Percentiles rank a stretch among this genome's conserved stretches.
Evolutionary conservation across 2,113 vertebrate genomes (phyloP).

Genomic region (Chloropsis cyanopogon): DNA sequence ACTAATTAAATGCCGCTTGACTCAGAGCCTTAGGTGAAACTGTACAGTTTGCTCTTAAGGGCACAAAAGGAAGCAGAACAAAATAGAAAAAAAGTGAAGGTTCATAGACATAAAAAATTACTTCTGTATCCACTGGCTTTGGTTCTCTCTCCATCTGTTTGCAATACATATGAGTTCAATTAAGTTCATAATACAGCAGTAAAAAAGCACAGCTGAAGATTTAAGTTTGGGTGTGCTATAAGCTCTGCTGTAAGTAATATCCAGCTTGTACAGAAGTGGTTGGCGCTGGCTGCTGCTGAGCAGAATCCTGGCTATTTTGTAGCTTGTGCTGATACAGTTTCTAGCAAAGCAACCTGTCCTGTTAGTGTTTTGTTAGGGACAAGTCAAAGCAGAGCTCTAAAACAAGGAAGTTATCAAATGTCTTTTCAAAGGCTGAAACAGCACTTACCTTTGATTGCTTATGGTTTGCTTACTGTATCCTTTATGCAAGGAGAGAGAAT

Average conservation of each 20-base stretch:
- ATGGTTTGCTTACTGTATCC: neutral
- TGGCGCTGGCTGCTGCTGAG: neutral
- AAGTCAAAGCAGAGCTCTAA: neutral
- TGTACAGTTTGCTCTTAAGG: neutral
- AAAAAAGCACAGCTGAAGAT: neutral
- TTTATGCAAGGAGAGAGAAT: neutral
- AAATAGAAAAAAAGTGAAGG: neutral
- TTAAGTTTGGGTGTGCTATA: neutral
- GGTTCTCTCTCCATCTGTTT: neutral
- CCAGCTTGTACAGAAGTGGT: neutral
- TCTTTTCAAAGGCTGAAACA: neutral
- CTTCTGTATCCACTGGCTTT: neutral
- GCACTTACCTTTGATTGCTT: neutral
- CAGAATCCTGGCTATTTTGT: neutral
- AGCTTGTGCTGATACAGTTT: neutral
- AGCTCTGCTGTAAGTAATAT: neutral
- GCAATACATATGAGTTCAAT: neutral
- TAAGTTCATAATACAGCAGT: neutral
- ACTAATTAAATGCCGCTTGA: conserved; percentile 8
- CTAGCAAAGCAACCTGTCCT: neutral
- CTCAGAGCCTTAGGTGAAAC: conserved; percentile 10
- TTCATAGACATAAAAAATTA: neutral
- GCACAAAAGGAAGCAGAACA: neutral
- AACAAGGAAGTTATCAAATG: neutral
- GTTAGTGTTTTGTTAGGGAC: neutral